Percentiles rank a stretch among this genome's conserved stretches.
Conservation (phyloP, 1,140 invertebrate genomes). For the Drosophila pseudoobscura region DNA sequence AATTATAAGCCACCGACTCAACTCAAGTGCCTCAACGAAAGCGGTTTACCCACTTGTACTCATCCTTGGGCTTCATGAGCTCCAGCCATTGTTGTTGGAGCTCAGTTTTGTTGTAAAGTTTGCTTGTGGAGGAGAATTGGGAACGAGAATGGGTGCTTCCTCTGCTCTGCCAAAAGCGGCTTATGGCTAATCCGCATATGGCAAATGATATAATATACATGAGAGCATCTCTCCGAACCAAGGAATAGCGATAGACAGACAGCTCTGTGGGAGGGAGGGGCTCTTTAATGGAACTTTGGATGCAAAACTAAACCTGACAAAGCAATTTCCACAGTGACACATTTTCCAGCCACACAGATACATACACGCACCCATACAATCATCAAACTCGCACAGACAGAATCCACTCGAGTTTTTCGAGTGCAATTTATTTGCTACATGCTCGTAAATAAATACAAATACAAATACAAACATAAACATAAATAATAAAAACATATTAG, state of each 20-base stretch:
- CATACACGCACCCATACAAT: not conserved
- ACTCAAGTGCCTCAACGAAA: conserved; percentile 61
- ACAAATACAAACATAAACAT: conserved; percentile 37
- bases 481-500: conserved; percentile 79
- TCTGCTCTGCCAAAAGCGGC: conserved; percentile 43
- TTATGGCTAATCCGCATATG: conserved; percentile 77
- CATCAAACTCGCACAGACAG: not conserved
- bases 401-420: conserved; percentile 22
- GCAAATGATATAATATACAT: conserved; percentile 74
- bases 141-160: conserved; percentile 7
- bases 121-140: conserved; percentile 26
- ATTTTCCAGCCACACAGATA: conserved; percentile 39
- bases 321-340: conserved; percentile 68
- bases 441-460: conserved; percentile 54
- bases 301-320: conserved; percentile 55
- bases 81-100: conserved; percentile 27
- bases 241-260: conserved; percentile 4
- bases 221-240: conserved; percentile 3
- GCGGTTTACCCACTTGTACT: conserved; percentile 62
- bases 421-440: conserved; percentile 62
- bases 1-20: conserved; percentile 68
- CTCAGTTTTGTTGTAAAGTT: conserved; percentile 57
- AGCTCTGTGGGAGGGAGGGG: not conserved
- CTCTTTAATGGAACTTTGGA: conserved; percentile 38
- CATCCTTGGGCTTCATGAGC: conserved; percentile 18